Evolutionary conservation across 2,113 vertebrate genomes (phyloP), one percentile per base, ranked within the genome.

Genomic region (Anhinga rufa): DNA sequence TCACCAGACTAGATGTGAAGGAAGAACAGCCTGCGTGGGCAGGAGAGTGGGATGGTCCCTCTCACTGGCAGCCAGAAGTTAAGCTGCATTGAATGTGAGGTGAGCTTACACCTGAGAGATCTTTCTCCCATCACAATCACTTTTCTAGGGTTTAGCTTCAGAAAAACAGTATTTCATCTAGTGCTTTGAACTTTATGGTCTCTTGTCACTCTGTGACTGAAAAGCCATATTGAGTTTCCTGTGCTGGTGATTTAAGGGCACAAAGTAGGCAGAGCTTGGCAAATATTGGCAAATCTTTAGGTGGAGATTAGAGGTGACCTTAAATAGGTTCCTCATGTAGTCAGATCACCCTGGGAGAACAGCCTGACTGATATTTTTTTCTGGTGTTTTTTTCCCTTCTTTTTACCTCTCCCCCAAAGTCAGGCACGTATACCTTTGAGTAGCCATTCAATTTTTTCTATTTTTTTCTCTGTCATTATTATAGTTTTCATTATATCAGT

Each of bases 401-500:
- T 69, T 64, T 71, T 12, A 68, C 14, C 11, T 77, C 16, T 38
- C 9, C 5, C 8, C 5, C 22, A 18, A 70, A 42, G n/a, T 62
- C 51, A 71, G 42, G 7, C 68, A 36, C 38, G 10, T 34, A n/a
- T 78, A 64, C 34, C 14, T 65, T 61, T 46, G 40, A 54, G 38
- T 54, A 89, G 46, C 34, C 44, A 14, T 81, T 79, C 34, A 58
- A 31, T 58, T 46, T 61, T 46, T 66, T 42, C 2, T 57, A 5
- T 25, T 31, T 31, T 76, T 17, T 14, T 3, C 25, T 31, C 20
- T 68, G 12, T 69, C 26, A 68, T 75, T 80, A 77, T 81, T 88
- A 34, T 32, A 87, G 9, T 55, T 68, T 92, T 95, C 82, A 87
- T 57, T 88, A 92, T 71, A 84, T 96, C 70, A 49, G 29, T 95